Evolutionary conservation across 2,888 invertebrate genomes (phyloP).

Genomic region (Halictus ligatus): DNA sequence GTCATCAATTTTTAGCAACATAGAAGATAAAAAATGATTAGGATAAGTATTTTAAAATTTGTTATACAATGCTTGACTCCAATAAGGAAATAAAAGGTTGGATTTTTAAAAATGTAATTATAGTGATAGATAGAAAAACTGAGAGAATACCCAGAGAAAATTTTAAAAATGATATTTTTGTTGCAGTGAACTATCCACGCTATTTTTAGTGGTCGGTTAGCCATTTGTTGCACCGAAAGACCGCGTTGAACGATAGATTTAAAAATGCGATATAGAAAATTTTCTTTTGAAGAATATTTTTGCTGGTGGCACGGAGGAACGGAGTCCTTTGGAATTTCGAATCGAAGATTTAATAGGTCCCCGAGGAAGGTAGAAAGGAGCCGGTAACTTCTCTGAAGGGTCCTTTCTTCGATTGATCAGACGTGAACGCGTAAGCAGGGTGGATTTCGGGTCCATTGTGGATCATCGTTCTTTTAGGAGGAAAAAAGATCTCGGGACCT

Average conservation of each 20-base stretch:
- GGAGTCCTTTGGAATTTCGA: conserved; percentile 40
- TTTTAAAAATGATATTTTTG: background rate
- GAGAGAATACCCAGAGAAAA: no score
- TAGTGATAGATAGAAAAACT: no score
- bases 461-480: conserved; percentile 63
- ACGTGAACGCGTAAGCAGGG: conserved; percentile 49
- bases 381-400: conserved; percentile 53
- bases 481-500: conserved; percentile 59
- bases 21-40: background rate
- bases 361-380: conserved; percentile 34
- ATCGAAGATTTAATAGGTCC: conserved; percentile 55
- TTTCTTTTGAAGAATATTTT: conserved; percentile 21
- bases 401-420: conserved; percentile 61
- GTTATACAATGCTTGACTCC: background rate
- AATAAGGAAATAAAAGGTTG: background rate
- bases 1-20: background rate
- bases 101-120: background rate
- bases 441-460: conserved; percentile 63
- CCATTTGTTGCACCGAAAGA: background rate
- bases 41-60: background rate
- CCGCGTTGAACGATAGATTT: background rate
- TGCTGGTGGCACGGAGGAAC: conserved; percentile 29
- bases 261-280: background rate
- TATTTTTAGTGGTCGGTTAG: background rate
- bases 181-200: background rate